Conservation (phyloP, 2,113 vertebrate species). For the Dendropsophus ebraccatus region DNA sequence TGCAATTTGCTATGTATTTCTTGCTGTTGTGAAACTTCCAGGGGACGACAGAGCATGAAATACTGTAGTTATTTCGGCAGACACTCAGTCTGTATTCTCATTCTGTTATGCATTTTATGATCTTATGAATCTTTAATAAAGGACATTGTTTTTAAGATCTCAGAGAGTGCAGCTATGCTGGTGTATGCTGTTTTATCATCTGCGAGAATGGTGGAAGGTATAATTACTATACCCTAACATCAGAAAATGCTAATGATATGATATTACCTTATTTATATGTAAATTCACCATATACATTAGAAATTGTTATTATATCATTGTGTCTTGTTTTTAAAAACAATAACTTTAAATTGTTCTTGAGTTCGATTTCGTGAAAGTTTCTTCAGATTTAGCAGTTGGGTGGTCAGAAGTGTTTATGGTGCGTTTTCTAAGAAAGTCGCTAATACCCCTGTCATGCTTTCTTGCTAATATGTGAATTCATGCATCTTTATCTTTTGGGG, state of each 20-base stretch:
- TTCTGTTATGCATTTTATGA: constrained; percentile 24
- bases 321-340: neutral
- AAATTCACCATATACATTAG: neutral
- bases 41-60: neutral
- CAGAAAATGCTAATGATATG: constrained; percentile 1
- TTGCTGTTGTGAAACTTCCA: neutral
- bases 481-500: constrained; percentile 52
- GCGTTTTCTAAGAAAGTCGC: constrained; percentile 23
- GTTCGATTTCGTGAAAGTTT: neutral
- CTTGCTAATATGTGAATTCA: constrained; percentile 53
- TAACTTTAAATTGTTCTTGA: neutral
- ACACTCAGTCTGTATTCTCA: neutral
- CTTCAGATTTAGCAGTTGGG: neutral
- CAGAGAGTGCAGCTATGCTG: neutral
- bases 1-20: neutral
- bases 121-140: constrained; percentile 18
- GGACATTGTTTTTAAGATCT: constrained; percentile 22
- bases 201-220: neutral
- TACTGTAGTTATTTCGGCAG: neutral
- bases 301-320: neutral
- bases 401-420: neutral
- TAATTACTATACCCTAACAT: neutral
- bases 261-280: neutral
- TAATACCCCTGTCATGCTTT: constrained; percentile 40
- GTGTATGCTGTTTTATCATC: neutral